Evolutionary conservation across 2,797 vertebrate species (phyloP).

Genomic region (Rousettus madagascariensis): DNA sequence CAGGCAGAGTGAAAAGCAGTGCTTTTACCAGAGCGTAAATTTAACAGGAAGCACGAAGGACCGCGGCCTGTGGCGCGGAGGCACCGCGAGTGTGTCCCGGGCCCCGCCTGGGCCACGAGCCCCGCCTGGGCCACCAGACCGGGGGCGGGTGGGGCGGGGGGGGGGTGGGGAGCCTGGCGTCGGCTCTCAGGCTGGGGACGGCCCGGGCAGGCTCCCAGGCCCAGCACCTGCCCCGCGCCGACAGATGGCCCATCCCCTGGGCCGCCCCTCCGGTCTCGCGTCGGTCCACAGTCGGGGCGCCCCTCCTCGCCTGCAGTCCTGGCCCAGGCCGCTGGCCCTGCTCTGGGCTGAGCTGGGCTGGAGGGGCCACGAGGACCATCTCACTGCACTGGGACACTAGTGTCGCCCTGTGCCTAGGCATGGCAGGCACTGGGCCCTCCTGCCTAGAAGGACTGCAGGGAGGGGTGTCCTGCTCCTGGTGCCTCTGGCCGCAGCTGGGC

Average conservation of each 20-base stretch:
- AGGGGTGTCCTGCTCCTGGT: neutral
- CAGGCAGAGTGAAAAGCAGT: fast-evolving
- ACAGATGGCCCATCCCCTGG: neutral
- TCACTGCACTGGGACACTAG: neutral
- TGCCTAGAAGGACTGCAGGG: too few species aligned
- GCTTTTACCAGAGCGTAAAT: neutral
- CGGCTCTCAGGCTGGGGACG: too few species aligned
- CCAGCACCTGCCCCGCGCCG: neutral
- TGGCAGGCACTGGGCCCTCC: neutral
- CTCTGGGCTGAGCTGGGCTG: neutral
- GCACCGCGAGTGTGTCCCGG: fast-evolving
- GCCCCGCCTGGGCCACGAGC: neutral
- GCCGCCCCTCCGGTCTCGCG: fast-evolving
- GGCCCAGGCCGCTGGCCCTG: neutral
- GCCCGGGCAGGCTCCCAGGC: fast-evolving
- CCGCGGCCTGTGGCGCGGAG: neutral
- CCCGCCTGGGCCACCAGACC: neutral
- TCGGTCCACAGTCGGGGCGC: neutral
- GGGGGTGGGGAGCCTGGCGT: too few species aligned
- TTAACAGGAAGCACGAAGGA: too few species aligned
- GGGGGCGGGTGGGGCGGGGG: too few species aligned
- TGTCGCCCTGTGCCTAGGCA: neutral
- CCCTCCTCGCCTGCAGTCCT: neutral
- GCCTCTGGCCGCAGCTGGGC: neutral
- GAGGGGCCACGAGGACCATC: neutral